Percentiles rank a stretch among this genome's conserved stretches.
phyloP scores from a whole-genome alignment of 35 echinoderm and acorn worm species.

The Apostichopus parvimensis region DNA sequence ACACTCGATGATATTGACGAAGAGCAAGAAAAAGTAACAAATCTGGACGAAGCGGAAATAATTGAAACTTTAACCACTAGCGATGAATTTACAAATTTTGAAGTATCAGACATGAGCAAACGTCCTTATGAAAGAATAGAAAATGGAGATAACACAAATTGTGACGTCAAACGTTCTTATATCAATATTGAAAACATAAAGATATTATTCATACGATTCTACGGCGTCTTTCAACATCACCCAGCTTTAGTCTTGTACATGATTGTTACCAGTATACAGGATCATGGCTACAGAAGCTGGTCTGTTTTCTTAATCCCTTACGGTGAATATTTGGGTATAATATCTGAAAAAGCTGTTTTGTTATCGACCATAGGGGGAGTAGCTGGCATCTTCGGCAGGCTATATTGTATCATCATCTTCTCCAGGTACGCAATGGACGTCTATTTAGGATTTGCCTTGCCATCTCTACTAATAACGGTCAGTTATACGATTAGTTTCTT shows the following conservation, averaged over 20 bases:
- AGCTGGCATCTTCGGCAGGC: not conserved
- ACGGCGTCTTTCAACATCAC: not conserved
- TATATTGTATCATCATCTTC: not conserved
- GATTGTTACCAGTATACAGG: not conserved
- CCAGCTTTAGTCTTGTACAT: not conserved
- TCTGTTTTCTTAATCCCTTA: slow-evolving; percentile 29
- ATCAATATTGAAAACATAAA: not conserved
- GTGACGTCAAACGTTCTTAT: not conserved
- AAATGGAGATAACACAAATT: not conserved
- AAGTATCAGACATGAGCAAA: not conserved
- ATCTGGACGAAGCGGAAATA: too few relatives aligned
- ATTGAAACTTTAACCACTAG: too few relatives aligned
- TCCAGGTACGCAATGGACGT: not conserved
- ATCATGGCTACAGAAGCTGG: slow-evolving; percentile 15
- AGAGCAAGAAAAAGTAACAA: too few relatives aligned
- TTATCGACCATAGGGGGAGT: not conserved
- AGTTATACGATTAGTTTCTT: not conserved
- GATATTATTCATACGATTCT: not conserved
- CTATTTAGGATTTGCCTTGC: not conserved
- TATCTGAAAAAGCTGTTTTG: not conserved
- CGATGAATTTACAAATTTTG: not conserved
- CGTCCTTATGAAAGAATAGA: not conserved
- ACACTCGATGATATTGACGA: too few relatives aligned
- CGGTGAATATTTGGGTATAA: not conserved
- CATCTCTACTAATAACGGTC: not conserved